Percentiles rank a stretch among this genome's conserved stretches.
Conservation (phyloP, 2,797 vertebrate species). For the Pogonophryne albipinna region DNA sequence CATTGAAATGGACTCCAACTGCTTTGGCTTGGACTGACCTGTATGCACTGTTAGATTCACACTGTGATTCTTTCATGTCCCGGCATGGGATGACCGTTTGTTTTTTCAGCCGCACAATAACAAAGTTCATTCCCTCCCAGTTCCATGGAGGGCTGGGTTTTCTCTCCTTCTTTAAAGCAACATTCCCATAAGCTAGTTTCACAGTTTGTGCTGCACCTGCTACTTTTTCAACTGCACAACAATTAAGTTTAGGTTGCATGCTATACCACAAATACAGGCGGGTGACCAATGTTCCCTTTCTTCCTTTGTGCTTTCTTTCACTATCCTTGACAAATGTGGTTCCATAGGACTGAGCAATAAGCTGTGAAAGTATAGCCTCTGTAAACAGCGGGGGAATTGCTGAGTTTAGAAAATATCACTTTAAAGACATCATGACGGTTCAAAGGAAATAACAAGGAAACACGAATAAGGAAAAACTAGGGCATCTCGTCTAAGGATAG, state of each 20-base stretch:
- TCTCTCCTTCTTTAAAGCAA: conserved; percentile 36
- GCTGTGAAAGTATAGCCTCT: conserved; percentile 45
- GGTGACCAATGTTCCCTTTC: conserved; percentile 24
- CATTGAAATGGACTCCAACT: conserved; percentile 35
- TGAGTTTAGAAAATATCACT: conserved; percentile 37
- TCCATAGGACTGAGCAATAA: conserved; percentile 36
- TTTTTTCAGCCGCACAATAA: conserved; percentile 72
- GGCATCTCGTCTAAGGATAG: conserved; percentile 9
- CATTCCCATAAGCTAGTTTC: conserved; percentile 46
- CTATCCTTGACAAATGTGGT: conserved; percentile 56
- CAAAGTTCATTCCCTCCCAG: conserved; percentile 48
- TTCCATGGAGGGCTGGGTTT: conserved; percentile 33
- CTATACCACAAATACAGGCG: conserved; percentile 15
- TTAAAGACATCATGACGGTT: conserved; percentile 39
- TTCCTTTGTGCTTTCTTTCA: conserved; percentile 52
- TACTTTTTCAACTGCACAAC: conserved; percentile 42
- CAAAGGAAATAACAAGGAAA: conserved; percentile 50
- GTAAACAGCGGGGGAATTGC: conserved; percentile 46
- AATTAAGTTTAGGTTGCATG: conserved; percentile 33
- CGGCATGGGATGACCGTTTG: conserved; percentile 52
- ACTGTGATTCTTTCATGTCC: conserved; percentile 63
- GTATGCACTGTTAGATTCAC: conserved; percentile 58
- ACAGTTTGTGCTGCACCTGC: conserved; percentile 39
- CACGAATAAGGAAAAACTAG: conserved; percentile 22
- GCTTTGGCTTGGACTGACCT: conserved; percentile 41